These are phyloP conservation scores for Coecobrya sp. DNA, from an alignment of 2,888 invertebrate genomes.

Conservation along the genomic window DNA sequence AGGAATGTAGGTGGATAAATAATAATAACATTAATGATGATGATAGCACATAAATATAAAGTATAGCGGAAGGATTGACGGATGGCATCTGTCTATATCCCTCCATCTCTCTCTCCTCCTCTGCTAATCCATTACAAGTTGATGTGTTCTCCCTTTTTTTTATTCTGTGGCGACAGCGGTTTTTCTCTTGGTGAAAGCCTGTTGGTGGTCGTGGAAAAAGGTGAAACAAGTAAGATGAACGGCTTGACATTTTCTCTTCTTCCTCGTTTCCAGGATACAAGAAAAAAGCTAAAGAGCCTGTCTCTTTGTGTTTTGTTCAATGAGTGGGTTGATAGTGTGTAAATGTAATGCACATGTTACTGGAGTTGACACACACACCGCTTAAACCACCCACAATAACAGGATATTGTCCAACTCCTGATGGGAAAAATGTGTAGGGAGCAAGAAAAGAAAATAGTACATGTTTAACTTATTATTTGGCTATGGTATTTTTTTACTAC, in stretches of 20 bases:
- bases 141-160: not conserved
- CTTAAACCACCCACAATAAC: not conserved
- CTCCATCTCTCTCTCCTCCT: not conserved
- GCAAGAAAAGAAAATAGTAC: not conserved
- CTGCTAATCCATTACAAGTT: conserved; percentile 28
- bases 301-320: no score
- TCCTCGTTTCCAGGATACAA: no score
- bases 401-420: not conserved
- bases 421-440: not conserved
- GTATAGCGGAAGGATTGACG: not conserved
- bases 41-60: not conserved
- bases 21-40: not conserved
- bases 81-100: not conserved
- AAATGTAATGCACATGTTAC: conserved; percentile 12
- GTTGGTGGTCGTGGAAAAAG: not conserved
- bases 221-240: not conserved
- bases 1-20: not conserved
- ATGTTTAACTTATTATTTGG: not conserved
- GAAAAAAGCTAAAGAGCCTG: not conserved
- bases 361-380: not conserved
- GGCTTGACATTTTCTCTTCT: not conserved
- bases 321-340: not conserved
- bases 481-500: conserved; percentile 25
- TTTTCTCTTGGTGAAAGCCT: not conserved
- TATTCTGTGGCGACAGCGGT: not conserved